These are phyloP conservation scores for Chiroxiphia lanceolata DNA, from an alignment of 2,797 vertebrate species.

Conservation along the genomic window DNA sequence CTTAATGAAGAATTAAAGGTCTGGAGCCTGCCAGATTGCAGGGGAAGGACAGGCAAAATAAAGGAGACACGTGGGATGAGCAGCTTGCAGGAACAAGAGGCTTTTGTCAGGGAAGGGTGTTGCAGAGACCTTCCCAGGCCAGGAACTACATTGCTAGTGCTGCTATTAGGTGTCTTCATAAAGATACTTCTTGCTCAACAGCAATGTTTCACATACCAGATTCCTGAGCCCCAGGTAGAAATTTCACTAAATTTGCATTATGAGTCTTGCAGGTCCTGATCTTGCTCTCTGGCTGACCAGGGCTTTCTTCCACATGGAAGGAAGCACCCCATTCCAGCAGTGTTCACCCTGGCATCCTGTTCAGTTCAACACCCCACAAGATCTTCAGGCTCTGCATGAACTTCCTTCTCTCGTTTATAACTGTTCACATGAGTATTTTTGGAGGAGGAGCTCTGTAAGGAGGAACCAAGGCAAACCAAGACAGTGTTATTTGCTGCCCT, in stretches of 20 bases:
- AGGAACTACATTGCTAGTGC: not conserved
- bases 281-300: not conserved
- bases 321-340: not conserved
- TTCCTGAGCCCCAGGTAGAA: not conserved
- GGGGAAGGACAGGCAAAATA: not conserved
- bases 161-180: not conserved
- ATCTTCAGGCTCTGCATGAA: not conserved
- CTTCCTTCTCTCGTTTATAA: not conserved
- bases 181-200: not conserved
- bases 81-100: not conserved
- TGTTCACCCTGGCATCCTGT: not conserved
- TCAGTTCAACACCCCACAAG: not conserved
- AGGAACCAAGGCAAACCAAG: not conserved
- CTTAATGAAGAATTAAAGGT: not conserved
- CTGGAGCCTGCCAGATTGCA: not conserved
- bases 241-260: not conserved
- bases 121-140: not conserved
- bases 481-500: not conserved
- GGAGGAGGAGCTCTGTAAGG: not conserved
- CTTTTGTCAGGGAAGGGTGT: not conserved
- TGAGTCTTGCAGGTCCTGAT: not conserved
- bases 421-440: not conserved
- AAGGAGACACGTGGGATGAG: not conserved
- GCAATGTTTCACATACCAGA: rapidly evolving
- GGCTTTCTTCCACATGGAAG: not conserved